Base-by-base conservation (phyloP, 2,113 vertebrate species). In the Trogon melanurus region DNA sequence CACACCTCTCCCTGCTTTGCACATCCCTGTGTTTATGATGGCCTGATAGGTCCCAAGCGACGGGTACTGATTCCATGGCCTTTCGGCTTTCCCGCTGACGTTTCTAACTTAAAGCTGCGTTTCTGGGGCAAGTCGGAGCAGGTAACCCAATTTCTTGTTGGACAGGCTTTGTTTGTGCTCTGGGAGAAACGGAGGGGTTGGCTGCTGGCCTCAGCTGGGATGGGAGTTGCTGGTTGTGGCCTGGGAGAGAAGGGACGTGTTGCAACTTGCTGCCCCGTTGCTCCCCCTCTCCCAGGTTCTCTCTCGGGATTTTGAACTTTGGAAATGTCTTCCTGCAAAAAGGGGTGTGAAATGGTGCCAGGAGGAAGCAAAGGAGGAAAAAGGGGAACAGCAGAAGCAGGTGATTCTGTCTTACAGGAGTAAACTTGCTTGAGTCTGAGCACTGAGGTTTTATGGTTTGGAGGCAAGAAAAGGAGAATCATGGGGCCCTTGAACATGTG, bases 81-180 rank as follows among this genome's bases (percentile, higher is more conserved):
- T 44, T 85, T 57, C 73, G 69, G 79, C 88, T 87, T 53, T 79
- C 62, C 60, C 2, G 10, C 61, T 81, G 76, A 64, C 38, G 30
- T 93, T 90, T 85, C 96, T 90, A 95, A 58, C 86, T 41, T 73
- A 26, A 70, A 81, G 94, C 88, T 93, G 87, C 62, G 29, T 96
- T 90, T 94, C 76, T 66, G 88, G 91, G 97, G 96, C 98, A 50
- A 84, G 98, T 80, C 6, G 3, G 89, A 97, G 97, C 98, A 98
- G 91, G 95, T 85, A 57, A 11, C 74, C 88, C 64, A 20, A 20
- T 73, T 97, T 97, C 98, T 97, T 96, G 98, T 98, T 79, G 91
- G 97, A 79, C 98, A 86, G 96, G 97, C 97, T 98, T 62, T 91
- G 86, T 92, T 86, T 93, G 89, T 41, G 85, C 84, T 87, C 80